Evolutionary conservation across 1,140 invertebrate species (phyloP), one percentile per base, ranked within the genome.

Genomic region (Pseudomyrmex dendroicus): DNA sequence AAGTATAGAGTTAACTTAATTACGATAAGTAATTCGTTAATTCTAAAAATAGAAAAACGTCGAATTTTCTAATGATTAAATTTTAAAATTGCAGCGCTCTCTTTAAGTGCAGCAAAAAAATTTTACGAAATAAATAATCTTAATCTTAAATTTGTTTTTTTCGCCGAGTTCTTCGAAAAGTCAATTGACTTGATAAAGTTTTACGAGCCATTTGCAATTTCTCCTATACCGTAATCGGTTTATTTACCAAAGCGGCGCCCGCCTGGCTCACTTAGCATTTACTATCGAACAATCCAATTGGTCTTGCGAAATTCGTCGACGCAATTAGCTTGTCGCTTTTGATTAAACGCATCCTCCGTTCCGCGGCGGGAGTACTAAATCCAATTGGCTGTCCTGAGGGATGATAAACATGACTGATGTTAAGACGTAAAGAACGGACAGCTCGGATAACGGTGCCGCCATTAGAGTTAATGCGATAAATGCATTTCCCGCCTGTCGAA

Each of bases 251-350:
- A 44, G 64, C 46, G n/a, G 35, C 35, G 35, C 35, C 35, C 35
- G 35, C 35, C 5, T 35, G 35, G 57, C 13, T 68, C n/a, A 46
- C 57, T 80, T 72, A 80, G 22, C 66, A 12, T n/a, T 48, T 80
- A 48, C 72, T 66, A 17, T 61, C 76, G n/a, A 54, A 80, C 62
- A 67, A 80, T 80, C 72, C 66, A 80, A 72, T 80, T 80, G 66
- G 35, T n/a, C 20, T 22, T 44, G 54, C n/a, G 66, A 70, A 80
- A 80, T 72, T 80, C 76, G 64, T 61, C 76, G 76, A 80, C 61
- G 76, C 76, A 80, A 80, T 80, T 80, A 80, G 76, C 76, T 59
- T 80, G 74, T 78, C 82, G 73, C 73, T 78, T 78, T 59, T 66
- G 63, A 83, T 83, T 74, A 78, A 67, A 48, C 44, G 54, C 62